Base-by-base conservation (phyloP, 2,888 invertebrate species). In the Dorcus parallelipipedus region DNA sequence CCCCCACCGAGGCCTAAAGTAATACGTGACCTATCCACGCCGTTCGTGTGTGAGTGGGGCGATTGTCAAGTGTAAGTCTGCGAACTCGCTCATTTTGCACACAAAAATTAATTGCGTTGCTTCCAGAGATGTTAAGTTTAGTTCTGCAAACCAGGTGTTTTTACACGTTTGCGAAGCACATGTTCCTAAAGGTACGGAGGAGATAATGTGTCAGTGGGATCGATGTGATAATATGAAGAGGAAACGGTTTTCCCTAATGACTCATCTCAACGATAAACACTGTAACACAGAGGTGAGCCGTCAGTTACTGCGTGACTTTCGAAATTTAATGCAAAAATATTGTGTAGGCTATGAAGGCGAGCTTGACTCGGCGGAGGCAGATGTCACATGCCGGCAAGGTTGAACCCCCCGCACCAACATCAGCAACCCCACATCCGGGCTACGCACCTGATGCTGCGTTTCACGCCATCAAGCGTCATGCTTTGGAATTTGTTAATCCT, bases 391-490 rank as follows among this genome's bases (percentile, higher is more conserved):
- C 75, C 54, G 82, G 82, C 41, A 77, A 79, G 63, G 78, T 79
- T 50, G 81, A 81, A 76, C 84, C 78, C 57, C 84, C 78, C 74
- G 83, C 78, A 65, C 79, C 80, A 73, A 85, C 80, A 68, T 84
- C 69, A 71, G 83, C 70, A 63, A 80, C 84, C 48, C 82, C 85
- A 38, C 86, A 86, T 65, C 88, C 94, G n/a, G 95, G 94, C 9
- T 96, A 96, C 76, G 94, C 92, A 48, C 93, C 91, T 4, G 95
- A 97, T 76, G 98, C 99, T 9, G 99, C 99, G 3, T 84, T 95
- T 64, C 96, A 97, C 67, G 99, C 99, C 0, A 95, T 99, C 60
- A 92, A 95, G 76, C 87, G 98, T 66, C 98, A 98, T 77, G 93
- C 97, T 7, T 84, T 92, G 20, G 94, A 95, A 67, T 92, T 91